phyloP scores from a whole-genome alignment of 2,113 vertebrate genomes.

The Ammodytes dubius region DNA sequence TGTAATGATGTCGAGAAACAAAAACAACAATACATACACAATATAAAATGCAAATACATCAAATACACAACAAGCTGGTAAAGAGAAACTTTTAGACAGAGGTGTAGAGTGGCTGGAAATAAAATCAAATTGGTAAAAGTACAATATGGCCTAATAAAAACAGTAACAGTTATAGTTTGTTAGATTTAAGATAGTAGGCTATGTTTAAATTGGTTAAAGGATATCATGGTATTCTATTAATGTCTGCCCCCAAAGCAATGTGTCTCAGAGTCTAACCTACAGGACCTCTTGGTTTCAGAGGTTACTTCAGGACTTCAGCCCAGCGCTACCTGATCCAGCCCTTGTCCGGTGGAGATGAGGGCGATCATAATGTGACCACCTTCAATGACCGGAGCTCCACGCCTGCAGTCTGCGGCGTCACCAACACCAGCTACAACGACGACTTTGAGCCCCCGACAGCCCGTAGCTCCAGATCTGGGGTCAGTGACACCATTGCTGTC shows the following conservation, averaged over 20 bases:
- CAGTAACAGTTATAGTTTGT: too few species aligned
- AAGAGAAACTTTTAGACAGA: too few species aligned
- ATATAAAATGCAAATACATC: too few species aligned
- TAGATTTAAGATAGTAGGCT: too few species aligned
- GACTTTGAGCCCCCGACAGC: conserved; percentile 74
- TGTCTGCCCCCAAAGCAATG: background rate
- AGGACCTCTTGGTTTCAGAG: conserved; percentile 65
- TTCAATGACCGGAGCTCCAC: conserved; percentile 47
- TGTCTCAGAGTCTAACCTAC: background rate
- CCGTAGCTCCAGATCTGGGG: conserved; percentile 75
- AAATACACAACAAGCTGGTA: too few species aligned
- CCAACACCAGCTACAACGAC: conserved; percentile 81
- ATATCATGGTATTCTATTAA: too few species aligned
- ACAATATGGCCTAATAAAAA: too few species aligned
- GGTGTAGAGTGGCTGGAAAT: too few species aligned
- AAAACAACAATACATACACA: too few species aligned
- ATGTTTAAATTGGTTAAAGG: too few species aligned
- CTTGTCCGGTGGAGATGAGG: conserved; percentile 65
- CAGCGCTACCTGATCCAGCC: conserved; percentile 86
- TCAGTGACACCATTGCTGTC: conserved; percentile 66
- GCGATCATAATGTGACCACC: conserved; percentile 76
- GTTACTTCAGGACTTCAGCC: conserved; percentile 82
- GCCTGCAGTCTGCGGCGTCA: conserved; percentile 82
- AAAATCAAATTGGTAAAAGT: too few species aligned
- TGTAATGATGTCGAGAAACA: too few species aligned